Evolutionary conservation across 2,113 vertebrate species (phyloP), one percentile per base, ranked within the genome.

Genomic region (Hemiprocne comata): DNA sequence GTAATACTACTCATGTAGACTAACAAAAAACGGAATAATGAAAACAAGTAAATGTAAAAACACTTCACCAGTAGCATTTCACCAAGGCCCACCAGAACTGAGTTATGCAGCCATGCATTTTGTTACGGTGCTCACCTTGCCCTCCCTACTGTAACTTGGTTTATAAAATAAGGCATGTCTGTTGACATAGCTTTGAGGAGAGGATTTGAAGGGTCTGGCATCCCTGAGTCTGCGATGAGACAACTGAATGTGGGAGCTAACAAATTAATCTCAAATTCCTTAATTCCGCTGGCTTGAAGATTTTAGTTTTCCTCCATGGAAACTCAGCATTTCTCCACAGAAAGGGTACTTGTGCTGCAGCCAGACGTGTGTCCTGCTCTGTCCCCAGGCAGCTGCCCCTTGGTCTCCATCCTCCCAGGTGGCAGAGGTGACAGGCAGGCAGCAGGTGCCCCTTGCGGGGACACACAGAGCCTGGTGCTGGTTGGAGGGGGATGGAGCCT

Each of bases 101-200:
- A 46, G n/a, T 24, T 50, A n/a, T 1, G 36, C 44, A 54, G 77
- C 46, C n/a, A 36, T 5, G 17, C 34, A 12, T 19, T 8, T 8
- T 55, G 42, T 36, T 17, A 38, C 0, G 1, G 50, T 7, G 38
- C 4, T 54, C 17, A 23, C 38, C 62, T 72, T 0, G 0, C 58
- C 46, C 53, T 55, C 64, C 11, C 12, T 2, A 7, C 50, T 24
- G 36, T 48, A 42, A 42, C 17, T 50, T 38, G 16, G 28, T n/a
- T 17, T 36, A n/a, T n/a, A 51, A 38, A 87, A 61, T 21, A 29
- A 87, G 18, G 11, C 36, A 33, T 21, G 48, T 11, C 28, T 36
- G 11, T 26, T 2, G 1, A 8, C 14, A 3, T 3, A 60, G 18
- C 34, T 62, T 15, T n/a, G 60, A 51, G 50, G 84, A 33, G 4